Evolutionary conservation across 2,797 vertebrate genomes (phyloP), one percentile per base, ranked within the genome.

Genomic region (Austrolebias charrua): DNA sequence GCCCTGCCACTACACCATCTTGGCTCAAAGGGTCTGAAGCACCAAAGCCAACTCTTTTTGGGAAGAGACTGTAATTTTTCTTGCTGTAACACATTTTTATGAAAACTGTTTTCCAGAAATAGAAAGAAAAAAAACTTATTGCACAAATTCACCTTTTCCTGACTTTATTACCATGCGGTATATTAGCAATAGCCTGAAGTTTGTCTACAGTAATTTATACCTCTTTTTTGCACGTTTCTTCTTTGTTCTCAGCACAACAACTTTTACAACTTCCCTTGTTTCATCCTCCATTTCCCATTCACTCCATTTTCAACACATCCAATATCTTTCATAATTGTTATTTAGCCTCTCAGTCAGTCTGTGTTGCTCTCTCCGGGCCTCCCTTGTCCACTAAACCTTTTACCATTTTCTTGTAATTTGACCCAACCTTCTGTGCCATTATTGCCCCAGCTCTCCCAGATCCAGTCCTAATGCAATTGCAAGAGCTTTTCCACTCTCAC

Each of bases 381-480:
- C 47, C 74, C 64, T 62, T 19, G 54, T 79, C 82, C 75, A 20
- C 81, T 88, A 88, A 90, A 86, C 70, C 68, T 60, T 81, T 89
- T 87, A 86, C 81, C 79, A 8, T 71, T 67, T 72, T 69, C 60
- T 51, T 75, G 83, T 87, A 83, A 90, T 86, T 77, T 69, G 78
- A 86, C 81, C 80, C 60, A 31, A 76, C 74, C 79, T 58, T 84
- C 76, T 33, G 11, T 31, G 58, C 86, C 78, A 83, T 90, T 90
- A 93, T 89, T 91, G 86, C 90, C 76, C 78, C 75, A 79, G 73
- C 84, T 65, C 71, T 85, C 82, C 57, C 66, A 80, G 84, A 90
- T 88, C 86, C 83, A 73, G 78, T 79, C 76, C 76, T 93, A 91
- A 92, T 91, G 87, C 75, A 79, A 92, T 93, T 85, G 67, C 42